Evolutionary conservation across 2,888 invertebrate species (phyloP), one percentile per base, ranked within the genome.

Genomic region (Oscheius onirici): DNA sequence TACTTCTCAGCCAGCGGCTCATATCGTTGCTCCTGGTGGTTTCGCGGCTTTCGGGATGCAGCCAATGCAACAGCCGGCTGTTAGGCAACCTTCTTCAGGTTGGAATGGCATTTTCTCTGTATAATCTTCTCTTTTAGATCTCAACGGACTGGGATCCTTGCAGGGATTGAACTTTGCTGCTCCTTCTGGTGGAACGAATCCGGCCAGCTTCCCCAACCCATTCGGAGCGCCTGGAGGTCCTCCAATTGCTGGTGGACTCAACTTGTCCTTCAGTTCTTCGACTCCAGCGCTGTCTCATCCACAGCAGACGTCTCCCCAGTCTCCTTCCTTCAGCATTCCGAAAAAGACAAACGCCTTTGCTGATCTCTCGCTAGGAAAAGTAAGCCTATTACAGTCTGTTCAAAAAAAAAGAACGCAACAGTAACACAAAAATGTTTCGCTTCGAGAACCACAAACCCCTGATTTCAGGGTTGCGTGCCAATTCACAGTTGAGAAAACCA

Each of bases 41-140:
- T 79, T 79, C 22, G 71, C 79, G 17, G 79, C 73, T 8, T 79
- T 79, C 58, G 79, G 79, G 54, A 57, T 79, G 15, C 78, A 78
- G 60, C 72, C 61, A 10, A 11, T 20, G 3, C 54, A 55, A 11
- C 55, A 67, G 40, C 51, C 40, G 13, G 61, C 24, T 5, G 28
- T 22, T 2, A 60, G 28, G 6, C n/a, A 65, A 44, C 20, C 51
- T 41, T 8, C 58, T 20, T 41, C 20, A 20, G 13, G 24, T 34
- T 11, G 13, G 28, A 20, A 51, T 66, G 10, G n/a, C 17, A 26
- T 41, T 22, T 43, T 24, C 41, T 69, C 67, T 44, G 51, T 26
- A 28, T 24, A 65, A 6, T 24, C 61, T 5, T 55, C 52, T 17
- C 10, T 17, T 49, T 10, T 17, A 49, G 58, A 58, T 58, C n/a